Base-by-base conservation (phyloP, 2,797 vertebrate species). In the Oreonectes daqikongensis region DNA sequence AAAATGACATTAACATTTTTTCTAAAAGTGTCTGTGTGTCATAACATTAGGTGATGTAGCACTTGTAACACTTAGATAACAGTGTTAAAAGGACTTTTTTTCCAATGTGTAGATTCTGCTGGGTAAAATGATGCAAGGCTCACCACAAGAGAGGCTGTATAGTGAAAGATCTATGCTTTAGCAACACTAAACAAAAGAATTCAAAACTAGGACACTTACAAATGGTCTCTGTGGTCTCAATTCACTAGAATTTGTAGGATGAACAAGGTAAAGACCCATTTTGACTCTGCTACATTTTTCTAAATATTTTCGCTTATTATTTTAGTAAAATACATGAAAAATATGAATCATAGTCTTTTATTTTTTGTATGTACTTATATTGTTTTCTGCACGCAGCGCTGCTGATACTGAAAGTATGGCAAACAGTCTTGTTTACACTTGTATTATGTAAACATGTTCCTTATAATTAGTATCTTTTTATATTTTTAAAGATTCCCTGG, bases 181-280 rank as follows among this genome's bases (percentile, higher is more conserved):
- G 26, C 26, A 12, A 3, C 40, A 12, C 2, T 44, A 57, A 75
- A 42, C 20, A 8, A 35, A 7, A 63, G 10, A 53, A 44, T 14
- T 26, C 30, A 60, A 68, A 84, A 77, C 63, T 84, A 44, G 76
- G 79, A 28, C 76, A 48, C 69, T 75, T 79, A 42, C 46, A 74
- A 77, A 69, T 72, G 75, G 42, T 42, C 32, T 32, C 22, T 73
- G 35, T 14, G 14, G 20, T 79, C 65, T 55, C 52, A 48, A 69
- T 22, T 66, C 63, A 77, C 28, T 4, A 4, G 64, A 28, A 76
- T 50, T 48, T 22, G 24, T 44, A 24, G 64, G 18, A 4, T n/a
- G 10, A 30, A 67, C 32, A 50, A 42, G 53, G 53, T 48, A 67
- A 26, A 53, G 22, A 7, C 78, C 66, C 61, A 0, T 8, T 38